Base-by-base conservation (phyloP, 2,113 vertebrate species). In the Larimichthys polyactis region DNA sequence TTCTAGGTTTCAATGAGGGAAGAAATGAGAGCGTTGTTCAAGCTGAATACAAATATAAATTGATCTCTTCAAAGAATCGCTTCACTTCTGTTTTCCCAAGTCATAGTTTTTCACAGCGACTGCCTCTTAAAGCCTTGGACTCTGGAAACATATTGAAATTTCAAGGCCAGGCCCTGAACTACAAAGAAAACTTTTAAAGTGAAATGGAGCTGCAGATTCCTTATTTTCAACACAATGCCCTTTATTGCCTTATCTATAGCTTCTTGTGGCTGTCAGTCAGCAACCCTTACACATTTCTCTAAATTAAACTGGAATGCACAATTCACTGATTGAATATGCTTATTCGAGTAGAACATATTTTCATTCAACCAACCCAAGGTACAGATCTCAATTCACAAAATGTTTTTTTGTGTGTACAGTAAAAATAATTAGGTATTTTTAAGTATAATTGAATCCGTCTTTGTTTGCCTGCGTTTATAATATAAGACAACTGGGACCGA, bases 21-120 rank as follows among this genome's bases (percentile, higher is more conserved):
- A 7, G 22, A 81, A 49, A 68, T 40, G 27, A 60, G 48, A 81
- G 48, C 24, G 64, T 55, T 86, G 62, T 76, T 86, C 36, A 71
- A 58, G 77, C 36, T 79, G n/a, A 90, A 87, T 48, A 66, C 65
- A 67, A 82, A 68, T 44, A 71, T 71, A 19, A 85, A 79, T 49
- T 64, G 68, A 83, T 87, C 60, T 72, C 22, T 44, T 75, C 65
- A 72, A 57, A 71, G 14, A 78, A 78, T 48, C 2, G 40, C 81
- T 87, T 68, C 57, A 69, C 14, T 64, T 60, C 5, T 75, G 27
- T 75, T 76, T 66, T 80, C 60, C 36, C 7, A 70, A 74, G 46
- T 83, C 58, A 70, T 64, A 71, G 62, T 52, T 82, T 68, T 24
- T 66, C 57, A 57, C 27, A 57, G 57, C 32, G 7, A 32, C n/a